Base-by-base conservation (phyloP, 92 coral and sea anemone genomes). In the Zoanthus solanderi region DNA sequence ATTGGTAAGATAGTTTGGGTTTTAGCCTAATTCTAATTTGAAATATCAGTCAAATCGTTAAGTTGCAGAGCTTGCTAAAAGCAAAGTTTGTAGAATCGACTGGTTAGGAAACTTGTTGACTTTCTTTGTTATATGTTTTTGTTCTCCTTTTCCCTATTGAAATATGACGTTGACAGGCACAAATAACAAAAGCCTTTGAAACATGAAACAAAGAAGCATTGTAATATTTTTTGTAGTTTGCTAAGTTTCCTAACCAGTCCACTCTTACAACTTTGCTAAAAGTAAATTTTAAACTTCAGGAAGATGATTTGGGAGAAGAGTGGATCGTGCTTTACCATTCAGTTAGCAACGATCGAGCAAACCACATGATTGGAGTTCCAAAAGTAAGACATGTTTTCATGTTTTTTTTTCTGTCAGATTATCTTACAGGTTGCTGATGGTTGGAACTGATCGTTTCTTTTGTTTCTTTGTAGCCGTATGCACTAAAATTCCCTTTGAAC, bases 301-400 rank as follows among this genome's bases (percentile, higher is more conserved):
- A 90, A 60, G 91, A 88, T 29, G 91, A 82, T 16, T 75, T 87
- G 60, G 88, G 89, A 12, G 92, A 91, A 29, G 92, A 91, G 42
- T 95, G 95, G 89, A 77, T 97, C 4, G 78, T 92, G 71, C 89
- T 97, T 54, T 91, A 92, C 71, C 98, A 97, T 84, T 93, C 95
- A 34, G 91, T 94, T 60, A 86, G 94, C 57, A 97, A 97, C 87
- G 84, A 89, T 65, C 89, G 88, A 57, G 48, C 93, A 1, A 48
- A 65, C 0, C 98, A 95, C 67, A 95, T 95, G 98, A 84, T 93
- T 81, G 93, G 93, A 29, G 86, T 85, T 1, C 91, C 87, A 45
- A 88, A 87, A 60, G 98, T 93, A 90, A 80, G 92, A 63, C 17
- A n/a, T 63, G 6, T 63, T 63, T 63, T n/a, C 30, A n/a, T 63